Conservation (phyloP, 2,113 vertebrate genomes). For the Tetrao urogallus region DNA sequence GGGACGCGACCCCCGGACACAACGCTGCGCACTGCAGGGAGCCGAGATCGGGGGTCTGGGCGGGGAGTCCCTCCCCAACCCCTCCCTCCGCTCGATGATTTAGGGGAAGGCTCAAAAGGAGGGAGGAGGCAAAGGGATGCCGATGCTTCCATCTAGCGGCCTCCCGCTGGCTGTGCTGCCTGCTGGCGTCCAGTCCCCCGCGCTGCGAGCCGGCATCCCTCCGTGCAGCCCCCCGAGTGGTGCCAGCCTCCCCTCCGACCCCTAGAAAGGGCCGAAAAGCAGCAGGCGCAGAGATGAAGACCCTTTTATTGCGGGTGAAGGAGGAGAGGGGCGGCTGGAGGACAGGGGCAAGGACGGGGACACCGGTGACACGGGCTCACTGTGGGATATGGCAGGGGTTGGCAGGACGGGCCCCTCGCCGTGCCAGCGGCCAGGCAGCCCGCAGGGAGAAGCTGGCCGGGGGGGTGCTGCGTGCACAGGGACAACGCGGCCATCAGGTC, state of each 20-base stretch:
- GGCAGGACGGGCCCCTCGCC: not conserved
- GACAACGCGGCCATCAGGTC: not conserved
- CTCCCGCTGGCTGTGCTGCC: not conserved
- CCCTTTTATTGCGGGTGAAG: not conserved
- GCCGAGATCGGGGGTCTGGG: fast-evolving
- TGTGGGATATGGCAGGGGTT: too few relatives aligned
- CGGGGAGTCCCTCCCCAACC: not conserved
- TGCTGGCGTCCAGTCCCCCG: not conserved
- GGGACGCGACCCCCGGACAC: not conserved
- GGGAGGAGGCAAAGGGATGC: not conserved
- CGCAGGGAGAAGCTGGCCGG: not conserved
- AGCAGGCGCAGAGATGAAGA: not conserved
- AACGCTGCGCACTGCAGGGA: not conserved
- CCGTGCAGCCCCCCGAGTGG: not conserved
- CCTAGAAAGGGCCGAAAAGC: not conserved
- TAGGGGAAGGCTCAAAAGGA: fast-evolving
- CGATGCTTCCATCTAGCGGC: conserved; percentile 30
- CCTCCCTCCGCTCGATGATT: not conserved
- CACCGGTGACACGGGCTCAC: not conserved
- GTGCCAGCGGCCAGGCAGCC: not conserved
- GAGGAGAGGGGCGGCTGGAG: not conserved
- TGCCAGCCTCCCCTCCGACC: not conserved
- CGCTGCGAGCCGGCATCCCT: not conserved
- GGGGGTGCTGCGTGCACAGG: not conserved
- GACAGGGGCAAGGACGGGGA: not conserved